Conservation (phyloP, 2,113 vertebrate genomes). For the Urocitellus parryii region DNA sequence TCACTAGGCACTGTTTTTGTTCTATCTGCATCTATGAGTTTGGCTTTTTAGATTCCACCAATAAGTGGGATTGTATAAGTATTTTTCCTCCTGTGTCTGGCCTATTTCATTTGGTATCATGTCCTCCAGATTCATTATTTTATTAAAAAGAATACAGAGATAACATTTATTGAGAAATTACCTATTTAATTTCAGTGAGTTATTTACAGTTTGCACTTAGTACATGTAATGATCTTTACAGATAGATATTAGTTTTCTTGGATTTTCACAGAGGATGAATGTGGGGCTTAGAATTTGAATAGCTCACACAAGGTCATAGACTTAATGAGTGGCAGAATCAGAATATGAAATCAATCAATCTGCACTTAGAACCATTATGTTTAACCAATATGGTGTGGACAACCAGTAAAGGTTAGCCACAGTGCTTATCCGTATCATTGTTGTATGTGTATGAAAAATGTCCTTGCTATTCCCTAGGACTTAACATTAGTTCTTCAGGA, state of each 20-base stretch:
- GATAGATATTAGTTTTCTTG: neutral
- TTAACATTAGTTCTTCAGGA: neutral
- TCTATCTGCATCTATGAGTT: neutral
- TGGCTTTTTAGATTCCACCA: neutral
- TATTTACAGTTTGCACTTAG: neutral
- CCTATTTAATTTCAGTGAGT: neutral
- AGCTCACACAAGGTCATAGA: neutral
- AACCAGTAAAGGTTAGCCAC: neutral
- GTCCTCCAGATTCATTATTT: neutral
- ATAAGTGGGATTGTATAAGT: neutral
- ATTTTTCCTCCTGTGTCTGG: neutral
- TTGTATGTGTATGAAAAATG: neutral
- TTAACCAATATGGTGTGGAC: neutral
- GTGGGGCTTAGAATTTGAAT: neutral
- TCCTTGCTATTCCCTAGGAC: neutral
- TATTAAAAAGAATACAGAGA: neutral
- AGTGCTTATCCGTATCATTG: neutral
- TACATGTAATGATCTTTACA: neutral
- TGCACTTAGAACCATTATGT: neutral
- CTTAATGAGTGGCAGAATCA: neutral
- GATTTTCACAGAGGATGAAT: neutral
- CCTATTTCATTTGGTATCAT: neutral
- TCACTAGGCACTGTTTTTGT: neutral
- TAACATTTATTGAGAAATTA: neutral
- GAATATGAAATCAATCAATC: neutral